A percentile compares a stretch with the other conserved stretches of the same genome.
These are phyloP conservation scores for Drosophila persimilis DNA, from an alignment of 1,140 invertebrate genomes.

Conservation along the genomic window DNA sequence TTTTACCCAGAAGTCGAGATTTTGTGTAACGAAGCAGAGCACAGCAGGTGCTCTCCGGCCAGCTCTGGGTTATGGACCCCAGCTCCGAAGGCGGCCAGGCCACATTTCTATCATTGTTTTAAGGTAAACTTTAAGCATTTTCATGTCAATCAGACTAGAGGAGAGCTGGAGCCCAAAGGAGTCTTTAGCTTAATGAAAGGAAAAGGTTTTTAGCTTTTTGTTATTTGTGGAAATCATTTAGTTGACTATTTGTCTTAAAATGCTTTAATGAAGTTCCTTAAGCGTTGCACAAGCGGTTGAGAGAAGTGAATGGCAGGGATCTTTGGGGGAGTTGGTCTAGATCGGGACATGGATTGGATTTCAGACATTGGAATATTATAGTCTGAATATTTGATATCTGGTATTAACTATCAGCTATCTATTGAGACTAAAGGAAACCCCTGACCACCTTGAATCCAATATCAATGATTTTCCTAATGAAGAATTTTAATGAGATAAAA, in stretches of 20 bases:
- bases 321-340: no score
- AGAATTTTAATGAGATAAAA: slow-evolving; percentile 36
- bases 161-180: not conserved
- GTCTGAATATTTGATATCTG: no score
- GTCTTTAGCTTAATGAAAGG: slow-evolving; percentile 24
- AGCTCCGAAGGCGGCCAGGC: slow-evolving; percentile 12
- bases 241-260: not conserved
- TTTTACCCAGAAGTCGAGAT: slow-evolving; percentile 76
- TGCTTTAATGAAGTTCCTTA: no score
- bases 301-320: no score
- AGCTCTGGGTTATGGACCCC: slow-evolving; percentile 46
- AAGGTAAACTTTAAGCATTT: slow-evolving; percentile 82
- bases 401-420: no score
- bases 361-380: no score
- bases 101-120: slow-evolving; percentile 77
- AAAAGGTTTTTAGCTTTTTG: slow-evolving; percentile 30
- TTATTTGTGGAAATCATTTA: slow-evolving; percentile 17
- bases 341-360: no score
- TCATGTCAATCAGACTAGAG: slow-evolving; percentile 70
- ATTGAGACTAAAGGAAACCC: no score
- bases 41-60: slow-evolving; percentile 47
- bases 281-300: no score
- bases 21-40: slow-evolving; percentile 61
- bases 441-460: no score
- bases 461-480: slow-evolving; percentile 5